Percentiles rank a stretch among this genome's conserved stretches.
phyloP scores from a whole-genome alignment of 2,888 invertebrate species.

The Oscheius sp. region DNA sequence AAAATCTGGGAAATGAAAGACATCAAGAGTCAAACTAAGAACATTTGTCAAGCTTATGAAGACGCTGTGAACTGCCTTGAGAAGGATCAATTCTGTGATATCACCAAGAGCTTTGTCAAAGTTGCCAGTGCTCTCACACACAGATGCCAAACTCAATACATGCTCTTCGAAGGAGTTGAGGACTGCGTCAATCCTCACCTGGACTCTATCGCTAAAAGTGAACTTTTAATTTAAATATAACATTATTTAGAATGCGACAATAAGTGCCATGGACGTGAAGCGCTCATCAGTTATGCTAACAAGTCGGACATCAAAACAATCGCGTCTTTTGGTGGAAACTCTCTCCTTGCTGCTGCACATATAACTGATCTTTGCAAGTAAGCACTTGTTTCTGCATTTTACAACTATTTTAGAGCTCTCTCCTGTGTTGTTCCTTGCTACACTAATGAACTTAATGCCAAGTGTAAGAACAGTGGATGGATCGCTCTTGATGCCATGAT shows the following conservation, averaged over 20 bases:
- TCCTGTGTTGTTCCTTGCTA: slow-evolving; percentile 45
- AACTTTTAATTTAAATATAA: background rate
- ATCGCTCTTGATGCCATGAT: slow-evolving; percentile 46
- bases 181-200: slow-evolving; percentile 35
- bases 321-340: slow-evolving; percentile 46
- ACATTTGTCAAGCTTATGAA: slow-evolving; percentile 40
- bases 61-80: slow-evolving; percentile 39
- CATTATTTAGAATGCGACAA: slow-evolving; percentile 37
- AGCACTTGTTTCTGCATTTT: background rate
- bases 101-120: slow-evolving; percentile 35
- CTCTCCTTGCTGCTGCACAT: slow-evolving; percentile 43
- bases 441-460: slow-evolving; percentile 37
- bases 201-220: slow-evolving; percentile 37
- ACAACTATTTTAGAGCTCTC: slow-evolving; percentile 30
- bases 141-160: slow-evolving; percentile 36
- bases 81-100: slow-evolving; percentile 39
- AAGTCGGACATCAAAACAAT: slow-evolving; percentile 39
- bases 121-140: slow-evolving; percentile 1
- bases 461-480: slow-evolving; percentile 45
- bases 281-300: slow-evolving; percentile 39
- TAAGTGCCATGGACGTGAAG: slow-evolving; percentile 37
- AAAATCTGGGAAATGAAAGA: slow-evolving; percentile 45
- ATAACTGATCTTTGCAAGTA: slow-evolving; percentile 39
- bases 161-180: slow-evolving; percentile 38
- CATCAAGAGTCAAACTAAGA: slow-evolving; percentile 35